Evolutionary conservation across 2,888 invertebrate species (phyloP).

Genomic region (Lordiphosa fenestrarum): DNA sequence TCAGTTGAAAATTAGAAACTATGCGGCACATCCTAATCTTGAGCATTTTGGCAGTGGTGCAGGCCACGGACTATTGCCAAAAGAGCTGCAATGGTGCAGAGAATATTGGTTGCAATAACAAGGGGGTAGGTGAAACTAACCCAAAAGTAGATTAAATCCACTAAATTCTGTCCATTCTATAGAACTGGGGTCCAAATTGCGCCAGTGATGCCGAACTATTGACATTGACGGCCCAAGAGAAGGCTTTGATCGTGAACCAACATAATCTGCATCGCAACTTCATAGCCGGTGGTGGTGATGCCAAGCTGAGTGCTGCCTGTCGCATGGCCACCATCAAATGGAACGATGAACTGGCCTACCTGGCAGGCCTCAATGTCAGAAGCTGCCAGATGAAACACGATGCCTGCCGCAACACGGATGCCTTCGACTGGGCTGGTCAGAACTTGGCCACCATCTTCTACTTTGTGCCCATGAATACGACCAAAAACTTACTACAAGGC

Average conservation of each 20-base stretch:
- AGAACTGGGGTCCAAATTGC: constrained; percentile 39
- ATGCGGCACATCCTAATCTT: constrained; percentile 34
- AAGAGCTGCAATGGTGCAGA: constrained; percentile 28
- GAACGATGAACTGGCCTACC: constrained; percentile 45
- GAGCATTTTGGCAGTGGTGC: constrained; percentile 20
- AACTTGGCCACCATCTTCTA: constrained; percentile 33
- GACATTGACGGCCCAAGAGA: constrained; percentile 19
- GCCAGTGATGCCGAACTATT: constrained; percentile 33
- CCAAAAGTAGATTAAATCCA: too few relatives aligned
- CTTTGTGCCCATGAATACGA: too few relatives aligned
- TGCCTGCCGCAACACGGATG: constrained; percentile 46
- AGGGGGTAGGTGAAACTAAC: constrained; percentile 31
- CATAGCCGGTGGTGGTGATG: constrained; percentile 41
- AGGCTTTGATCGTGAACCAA: constrained; percentile 17
- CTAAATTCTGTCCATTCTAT: not conserved
- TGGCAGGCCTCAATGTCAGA: constrained; percentile 37
- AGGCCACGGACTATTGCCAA: constrained; percentile 43
- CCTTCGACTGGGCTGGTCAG: constrained; percentile 43
- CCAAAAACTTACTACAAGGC: constrained; percentile 16
- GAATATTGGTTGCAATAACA: constrained; percentile 45
- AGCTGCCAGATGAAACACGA: constrained; percentile 46
- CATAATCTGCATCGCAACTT: constrained; percentile 42
- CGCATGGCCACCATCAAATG: constrained; percentile 50
- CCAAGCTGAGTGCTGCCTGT: constrained; percentile 34
- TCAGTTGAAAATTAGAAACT: constrained; percentile 22